Base-by-base conservation (phyloP, 1,140 invertebrate genomes). In the Caerostris extrusa region DNA sequence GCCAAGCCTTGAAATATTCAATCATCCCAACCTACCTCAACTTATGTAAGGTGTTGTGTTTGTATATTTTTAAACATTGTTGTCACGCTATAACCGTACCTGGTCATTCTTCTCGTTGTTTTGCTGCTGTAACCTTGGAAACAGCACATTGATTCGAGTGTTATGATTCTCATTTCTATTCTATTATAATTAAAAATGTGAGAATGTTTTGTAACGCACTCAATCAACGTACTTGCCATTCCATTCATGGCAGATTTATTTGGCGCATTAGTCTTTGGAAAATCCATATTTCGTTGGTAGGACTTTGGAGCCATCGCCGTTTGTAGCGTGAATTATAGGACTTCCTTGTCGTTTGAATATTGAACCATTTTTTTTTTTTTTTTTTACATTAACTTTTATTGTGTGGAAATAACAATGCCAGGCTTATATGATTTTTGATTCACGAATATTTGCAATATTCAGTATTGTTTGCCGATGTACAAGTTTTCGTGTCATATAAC, bases 1-100 rank as follows among this genome's bases (percentile, higher is more conserved):
- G 34, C 34, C 34, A 34, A 34, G 34, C 34, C 34, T 34, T 34
- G 34, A 34, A 34, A 34, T 34, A 34, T 34, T 34, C 34, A 34
- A 34, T 34, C 34, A 34, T 34, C 34, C 2, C 34, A 34, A 34
- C 34, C 34, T 34, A 34, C 34, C 61, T 8, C 12, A 10, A 8
- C 34, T 71, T 71, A 50, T 71, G 69, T 34, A 71, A 71, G 69
- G 34, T 71, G 19, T 19, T 71, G 7, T 85, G 82, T 85, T 85
- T 85, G 82, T 85, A 14, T 85, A 56, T 85, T 58, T 85, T 85
- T 85, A 85, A 85, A 85, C 14, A 58, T 10, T 55, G 82, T 85
- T 19, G 8, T 57, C 82, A 85, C 82, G 82, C 82, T 58, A 85
- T 85, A 17, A 57, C 82, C 5, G 82, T 85, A 55, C 56, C 55